These are phyloP conservation scores for Acanthornis magna DNA, from an alignment of 2,797 vertebrate genomes.

Conservation along the genomic window DNA sequence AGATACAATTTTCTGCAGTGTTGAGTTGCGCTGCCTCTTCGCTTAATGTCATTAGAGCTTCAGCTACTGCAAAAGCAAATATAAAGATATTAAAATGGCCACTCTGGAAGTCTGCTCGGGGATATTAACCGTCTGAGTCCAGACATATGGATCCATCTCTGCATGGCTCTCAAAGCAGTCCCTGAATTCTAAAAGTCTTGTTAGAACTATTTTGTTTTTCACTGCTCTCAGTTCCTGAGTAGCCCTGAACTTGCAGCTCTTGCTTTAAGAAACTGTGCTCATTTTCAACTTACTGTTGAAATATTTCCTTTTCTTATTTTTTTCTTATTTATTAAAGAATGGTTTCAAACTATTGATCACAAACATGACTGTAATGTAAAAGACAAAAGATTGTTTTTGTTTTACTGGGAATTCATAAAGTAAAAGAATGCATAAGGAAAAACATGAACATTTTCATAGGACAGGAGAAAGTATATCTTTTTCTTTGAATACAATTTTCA, in stretches of 20 bases:
- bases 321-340: not conserved
- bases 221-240: not conserved
- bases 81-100: not conserved
- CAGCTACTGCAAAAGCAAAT: not conserved
- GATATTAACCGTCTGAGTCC: not conserved
- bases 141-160: not conserved
- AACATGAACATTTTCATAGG: rapidly evolving
- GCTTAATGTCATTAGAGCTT: not conserved
- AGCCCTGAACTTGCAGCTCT: not conserved
- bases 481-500: not conserved
- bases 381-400: not conserved
- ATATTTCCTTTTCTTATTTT: not conserved
- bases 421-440: not conserved
- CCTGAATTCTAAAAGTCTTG: not conserved
- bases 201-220: not conserved
- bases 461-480: not conserved
- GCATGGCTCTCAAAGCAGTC: not conserved
- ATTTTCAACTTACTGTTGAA: not conserved
- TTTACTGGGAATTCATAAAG: not conserved
- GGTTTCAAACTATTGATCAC: not conserved
- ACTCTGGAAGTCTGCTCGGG: not conserved
- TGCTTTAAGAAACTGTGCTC: not conserved
- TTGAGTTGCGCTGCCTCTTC: not conserved
- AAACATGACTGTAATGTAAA: not conserved
- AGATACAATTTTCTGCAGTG: not conserved